Evolutionary conservation across 2,113 vertebrate genomes (phyloP), one percentile per base, ranked within the genome.

Genomic region (Setophaga kirtlandii): DNA sequence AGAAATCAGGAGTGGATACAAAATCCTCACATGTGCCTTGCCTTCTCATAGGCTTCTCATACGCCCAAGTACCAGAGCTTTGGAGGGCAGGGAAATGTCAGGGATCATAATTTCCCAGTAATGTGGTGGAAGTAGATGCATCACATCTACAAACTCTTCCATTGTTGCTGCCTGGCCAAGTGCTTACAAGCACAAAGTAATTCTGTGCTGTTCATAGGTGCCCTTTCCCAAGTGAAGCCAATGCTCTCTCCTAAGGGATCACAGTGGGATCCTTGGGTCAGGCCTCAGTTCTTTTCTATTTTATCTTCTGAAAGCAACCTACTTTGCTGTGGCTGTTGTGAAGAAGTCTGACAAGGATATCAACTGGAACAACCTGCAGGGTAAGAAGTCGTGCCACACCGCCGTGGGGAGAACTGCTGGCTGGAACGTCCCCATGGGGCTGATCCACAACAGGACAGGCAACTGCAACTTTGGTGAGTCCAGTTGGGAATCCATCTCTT

Each of bases 401-500:
- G 98, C 97, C 2, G 27, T 99, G 0, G 98, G 98, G 55, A 98
- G 98, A 53, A 99, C 97, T 2, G 98, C 98, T n/a, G 99, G 99
- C 76, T 99, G 99, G 99, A 98, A 98, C 87, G 60, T 99, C 39
- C 99, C 99, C 68, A 98, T 99, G 98, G 97, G 98, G 24, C 92
- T 96, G 49, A 97, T 99, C 93, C 94, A 98, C 90, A 95, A 95
- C 30, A 16, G 25, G 4, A 98, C 91, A 0, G 22, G 86, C 1
- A 97, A 87, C 86, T 99, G 99, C 88, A 87, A 98, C 62, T 97
- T 99, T 0, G 94, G 99, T 99, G 90, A 98, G 98, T 97, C 13
- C 7, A 16, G 8, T 24, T 16, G 6, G 31, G 33, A 30, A 56
- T 5, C 27, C 11, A 0, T 30, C 44, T 35, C 39, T 91, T 68